Evolutionary conservation across 2,113 vertebrate genomes (phyloP).

Genomic region (Jaculus jaculus): DNA sequence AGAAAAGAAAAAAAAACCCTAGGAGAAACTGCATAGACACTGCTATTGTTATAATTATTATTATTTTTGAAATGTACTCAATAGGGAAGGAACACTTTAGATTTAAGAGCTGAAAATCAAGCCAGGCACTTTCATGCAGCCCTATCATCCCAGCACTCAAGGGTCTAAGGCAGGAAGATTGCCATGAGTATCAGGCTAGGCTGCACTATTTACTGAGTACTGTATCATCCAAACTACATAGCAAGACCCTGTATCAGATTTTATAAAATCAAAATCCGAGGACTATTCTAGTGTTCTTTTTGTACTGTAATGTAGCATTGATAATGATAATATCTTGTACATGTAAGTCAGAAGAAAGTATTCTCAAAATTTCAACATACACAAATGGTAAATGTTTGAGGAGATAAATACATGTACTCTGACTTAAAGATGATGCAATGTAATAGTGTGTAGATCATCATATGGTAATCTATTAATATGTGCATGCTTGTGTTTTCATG

Average conservation of each 20-base stretch:
- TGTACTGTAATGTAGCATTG: background rate
- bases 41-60: background rate
- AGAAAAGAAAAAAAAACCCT: background rate
- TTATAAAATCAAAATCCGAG: background rate
- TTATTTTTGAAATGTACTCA: background rate
- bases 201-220: background rate
- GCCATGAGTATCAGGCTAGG: no score
- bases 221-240: background rate
- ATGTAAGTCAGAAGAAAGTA: background rate
- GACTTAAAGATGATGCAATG: background rate
- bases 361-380: background rate
- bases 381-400: background rate
- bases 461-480: background rate
- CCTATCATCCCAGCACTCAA: no score
- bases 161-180: background rate
- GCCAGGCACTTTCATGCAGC: no score
- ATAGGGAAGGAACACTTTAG: background rate
- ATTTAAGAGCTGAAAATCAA: background rate
- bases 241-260: background rate
- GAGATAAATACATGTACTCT: background rate
- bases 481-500: background rate
- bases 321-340: background rate
- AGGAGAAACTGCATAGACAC: background rate
- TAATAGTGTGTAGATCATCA: background rate
- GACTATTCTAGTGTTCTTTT: background rate